Percentiles rank a stretch among this genome's conserved stretches.
Conservation (phyloP, 2,797 vertebrate species). For the Ataeniobius toweri region DNA sequence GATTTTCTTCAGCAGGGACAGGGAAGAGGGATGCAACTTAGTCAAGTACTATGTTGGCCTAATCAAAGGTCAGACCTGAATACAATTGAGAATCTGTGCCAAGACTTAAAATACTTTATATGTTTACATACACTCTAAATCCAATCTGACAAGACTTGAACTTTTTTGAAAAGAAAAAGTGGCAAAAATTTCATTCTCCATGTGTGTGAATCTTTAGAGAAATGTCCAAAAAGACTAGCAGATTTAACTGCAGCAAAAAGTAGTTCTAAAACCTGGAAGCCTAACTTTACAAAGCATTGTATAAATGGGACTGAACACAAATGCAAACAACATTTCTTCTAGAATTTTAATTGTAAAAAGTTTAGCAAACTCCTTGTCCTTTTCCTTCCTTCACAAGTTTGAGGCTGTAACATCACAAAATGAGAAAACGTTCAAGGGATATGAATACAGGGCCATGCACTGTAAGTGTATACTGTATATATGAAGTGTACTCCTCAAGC, state of each 20-base stretch:
- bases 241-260: not conserved
- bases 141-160: not conserved
- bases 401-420: not conserved
- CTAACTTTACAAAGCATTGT: not conserved
- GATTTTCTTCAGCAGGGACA: no score
- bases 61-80: not conserved
- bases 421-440: not conserved
- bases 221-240: not conserved
- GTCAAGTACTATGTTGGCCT: not conserved
- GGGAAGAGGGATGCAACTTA: not conserved
- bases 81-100: not conserved
- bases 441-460: not conserved
- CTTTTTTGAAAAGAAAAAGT: not conserved
- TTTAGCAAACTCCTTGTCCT: not conserved
- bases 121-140: no score
- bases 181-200: not conserved
- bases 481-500: not conserved
- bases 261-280: not conserved
- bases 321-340: not conserved
- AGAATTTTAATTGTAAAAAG: not conserved
- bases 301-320: not conserved
- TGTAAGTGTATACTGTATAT: not conserved
- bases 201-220: not conserved
- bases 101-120: not conserved
- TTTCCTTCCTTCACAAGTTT: not conserved